phyloP scores from a whole-genome alignment of 92 coral and sea anemone species.

The Bergia puertoricense region DNA sequence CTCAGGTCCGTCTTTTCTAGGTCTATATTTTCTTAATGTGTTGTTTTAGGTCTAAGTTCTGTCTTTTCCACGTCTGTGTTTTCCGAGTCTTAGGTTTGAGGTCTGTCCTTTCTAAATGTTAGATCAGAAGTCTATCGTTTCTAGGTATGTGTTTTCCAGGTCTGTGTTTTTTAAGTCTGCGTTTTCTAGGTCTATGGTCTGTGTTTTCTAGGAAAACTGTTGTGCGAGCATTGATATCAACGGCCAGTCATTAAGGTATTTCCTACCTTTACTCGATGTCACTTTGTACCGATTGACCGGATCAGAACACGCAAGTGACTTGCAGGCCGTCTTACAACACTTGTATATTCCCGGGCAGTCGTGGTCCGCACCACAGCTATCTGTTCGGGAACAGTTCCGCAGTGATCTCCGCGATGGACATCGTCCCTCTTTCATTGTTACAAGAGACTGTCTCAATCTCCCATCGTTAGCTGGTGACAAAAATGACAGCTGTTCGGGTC shows the following conservation, averaged over 20 bases:
- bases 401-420: conserved; percentile 48
- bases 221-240: not conserved
- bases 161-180: too few species aligned
- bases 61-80: too few species aligned
- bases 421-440: conserved; percentile 45
- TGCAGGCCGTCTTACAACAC: conserved; percentile 72
- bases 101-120: too few species aligned
- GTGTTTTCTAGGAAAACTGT: too few species aligned
- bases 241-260: too few species aligned
- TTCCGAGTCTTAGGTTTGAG: too few species aligned
- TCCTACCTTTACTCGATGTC: conserved; percentile 56
- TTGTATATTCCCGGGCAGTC: conserved; percentile 63
- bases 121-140: too few species aligned
- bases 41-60: too few species aligned
- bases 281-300: conserved; percentile 35
- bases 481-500: not conserved
- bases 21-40: too few species aligned
- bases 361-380: conserved; percentile 48
- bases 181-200: too few species aligned
- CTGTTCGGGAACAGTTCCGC: conserved; percentile 46
- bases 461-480: not conserved
- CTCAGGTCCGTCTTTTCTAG: too few species aligned
- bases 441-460: not conserved
- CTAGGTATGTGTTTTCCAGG: too few species aligned
- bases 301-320: conserved; percentile 54